Evolutionary conservation across 2,113 vertebrate species (phyloP), one percentile per base, ranked within the genome.

Genomic region (Ondatra zibethicus): DNA sequence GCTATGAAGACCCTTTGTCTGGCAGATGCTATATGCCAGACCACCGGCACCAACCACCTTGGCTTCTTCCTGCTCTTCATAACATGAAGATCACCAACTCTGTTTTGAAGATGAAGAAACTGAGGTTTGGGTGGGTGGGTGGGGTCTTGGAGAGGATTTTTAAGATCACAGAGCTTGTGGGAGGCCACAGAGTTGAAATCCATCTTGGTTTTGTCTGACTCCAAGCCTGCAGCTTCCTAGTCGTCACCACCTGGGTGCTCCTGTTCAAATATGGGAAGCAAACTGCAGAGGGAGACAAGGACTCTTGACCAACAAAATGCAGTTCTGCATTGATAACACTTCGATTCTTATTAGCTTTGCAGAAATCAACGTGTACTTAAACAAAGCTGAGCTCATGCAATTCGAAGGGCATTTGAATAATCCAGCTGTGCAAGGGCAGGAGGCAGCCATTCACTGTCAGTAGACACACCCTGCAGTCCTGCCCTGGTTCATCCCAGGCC

Each of bases 51-150:
- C 47, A 39, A 50, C 65, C 47, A 39, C 27, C 58, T 16, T 87
- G 86, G 25, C 27, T 88, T 21, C 70, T 89, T 84, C 14, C 50
- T 76, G 21, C 0, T 17, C 16, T 10, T 16, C 39, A 5, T 10
- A 36, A 80, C 9, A 29, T 55, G 73, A 88, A 76, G 29, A 90
- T 85, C 63, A 76, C 27, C 29, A 47, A 61, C 21, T 84, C 39
- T 1, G 52, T 93, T 89, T 94, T 88, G 3, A 45, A 70, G 39
- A 73, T 89, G 75, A 82, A 88, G 27, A 90, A 92, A 93, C 2
- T n/a, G 58, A 89, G 14, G 14, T 42, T 47, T 42, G 1, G 1
- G 4, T 3, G 16, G 47, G n/a, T n/a, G n/a, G n/a, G n/a, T n/a
- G n/a, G 91, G 42, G 58, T 75, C 21, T 66, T 77, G 19, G 14